phyloP scores from a whole-genome alignment of 2,797 vertebrate species.

The Pangasius mekongensis region DNA sequence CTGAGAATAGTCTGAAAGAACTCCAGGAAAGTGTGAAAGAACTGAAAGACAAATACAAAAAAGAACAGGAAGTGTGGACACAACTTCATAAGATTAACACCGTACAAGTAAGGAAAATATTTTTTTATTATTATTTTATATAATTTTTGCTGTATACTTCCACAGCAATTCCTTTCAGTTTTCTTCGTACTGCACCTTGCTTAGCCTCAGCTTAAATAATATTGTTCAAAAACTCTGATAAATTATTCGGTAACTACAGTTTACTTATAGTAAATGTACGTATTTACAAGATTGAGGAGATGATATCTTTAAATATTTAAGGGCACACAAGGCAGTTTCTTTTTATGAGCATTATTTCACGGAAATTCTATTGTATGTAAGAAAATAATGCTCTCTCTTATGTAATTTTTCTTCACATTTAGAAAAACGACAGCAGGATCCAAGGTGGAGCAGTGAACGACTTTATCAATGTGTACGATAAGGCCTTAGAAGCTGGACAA shows the following conservation, averaged over 20 bases:
- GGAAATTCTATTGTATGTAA: not conserved
- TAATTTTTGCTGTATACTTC: not conserved
- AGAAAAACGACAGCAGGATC: constrained; percentile 37
- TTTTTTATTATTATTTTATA: not conserved
- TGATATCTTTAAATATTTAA: not conserved
- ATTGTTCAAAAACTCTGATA: not conserved
- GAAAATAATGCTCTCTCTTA: not conserved
- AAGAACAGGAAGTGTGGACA: constrained; percentile 11
- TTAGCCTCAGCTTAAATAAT: not conserved
- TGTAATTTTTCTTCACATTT: constrained; percentile 7
- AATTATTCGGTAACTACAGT: not conserved
- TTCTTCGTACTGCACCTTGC: no score
- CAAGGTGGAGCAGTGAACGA: constrained; percentile 48
- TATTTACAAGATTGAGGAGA: not conserved
- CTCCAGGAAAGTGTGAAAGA: not conserved
- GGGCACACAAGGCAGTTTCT: not conserved
- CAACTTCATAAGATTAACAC: constrained; percentile 30
- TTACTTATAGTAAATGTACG: not conserved
- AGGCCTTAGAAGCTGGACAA: not conserved
- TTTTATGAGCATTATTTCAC: not conserved
- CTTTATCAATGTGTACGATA: constrained; percentile 28
- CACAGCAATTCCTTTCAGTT: not conserved
- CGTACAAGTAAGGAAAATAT: constrained; percentile 37
- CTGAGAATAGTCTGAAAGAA: not conserved
- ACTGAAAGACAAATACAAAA: not conserved